These are phyloP conservation scores for Actinia equina DNA, from an alignment of 64 coral and sea anemone species.

Conservation along the genomic window DNA sequence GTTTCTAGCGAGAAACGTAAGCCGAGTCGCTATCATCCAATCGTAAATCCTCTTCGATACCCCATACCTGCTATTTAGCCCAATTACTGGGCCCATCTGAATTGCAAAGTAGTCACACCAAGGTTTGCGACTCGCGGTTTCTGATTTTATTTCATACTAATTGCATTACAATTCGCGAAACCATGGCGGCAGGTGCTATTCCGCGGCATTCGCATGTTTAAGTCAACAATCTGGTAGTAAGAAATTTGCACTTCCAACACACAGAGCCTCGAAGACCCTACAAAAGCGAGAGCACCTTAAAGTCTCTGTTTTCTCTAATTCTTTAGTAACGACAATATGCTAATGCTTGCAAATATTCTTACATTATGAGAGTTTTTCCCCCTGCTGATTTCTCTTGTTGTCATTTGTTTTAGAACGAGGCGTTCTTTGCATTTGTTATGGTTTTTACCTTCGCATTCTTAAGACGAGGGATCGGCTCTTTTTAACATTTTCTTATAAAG, in stretches of 20 bases:
- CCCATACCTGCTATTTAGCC: constrained; percentile 38
- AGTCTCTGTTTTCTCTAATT: not conserved
- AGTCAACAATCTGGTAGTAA: constrained; percentile 11
- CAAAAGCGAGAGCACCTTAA: not conserved
- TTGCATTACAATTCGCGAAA: constrained; percentile 29
- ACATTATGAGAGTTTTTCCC: not conserved
- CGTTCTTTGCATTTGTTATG: not conserved
- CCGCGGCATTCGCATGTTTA: not conserved
- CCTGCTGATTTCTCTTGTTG: not conserved
- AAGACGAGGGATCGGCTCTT: not conserved
- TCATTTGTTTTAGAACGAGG: not conserved
- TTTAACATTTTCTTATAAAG: not conserved
- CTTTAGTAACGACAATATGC: not conserved
- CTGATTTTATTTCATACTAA: constrained; percentile 39
- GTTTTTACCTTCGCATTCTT: not conserved
- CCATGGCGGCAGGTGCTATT: constrained; percentile 17
- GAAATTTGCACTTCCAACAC: not conserved
- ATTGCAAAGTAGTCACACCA: constrained; percentile 53
- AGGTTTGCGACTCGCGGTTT: constrained; percentile 24
- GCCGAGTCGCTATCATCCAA: constrained; percentile 11
- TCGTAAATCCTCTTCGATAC: not conserved
- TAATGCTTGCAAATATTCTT: not conserved
- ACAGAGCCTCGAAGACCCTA: not conserved
- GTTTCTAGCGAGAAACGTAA: not conserved
- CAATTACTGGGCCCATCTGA: constrained; percentile 53